Conservation (phyloP, 2,797 vertebrate species). For the Cirrhinus molitorella region DNA sequence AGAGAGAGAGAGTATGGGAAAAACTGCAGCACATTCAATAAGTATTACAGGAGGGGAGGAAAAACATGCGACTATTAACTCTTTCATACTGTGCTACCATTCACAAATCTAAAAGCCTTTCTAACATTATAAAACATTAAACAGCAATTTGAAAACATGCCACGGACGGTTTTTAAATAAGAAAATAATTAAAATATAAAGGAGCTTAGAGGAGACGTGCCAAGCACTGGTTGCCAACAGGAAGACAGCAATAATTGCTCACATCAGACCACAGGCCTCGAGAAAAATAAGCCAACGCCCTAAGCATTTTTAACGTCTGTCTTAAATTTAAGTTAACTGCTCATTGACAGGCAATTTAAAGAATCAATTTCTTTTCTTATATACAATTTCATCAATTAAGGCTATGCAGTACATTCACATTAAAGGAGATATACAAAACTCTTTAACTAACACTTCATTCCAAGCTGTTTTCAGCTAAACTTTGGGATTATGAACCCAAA, state of each 20-base stretch:
- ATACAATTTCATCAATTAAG: not conserved
- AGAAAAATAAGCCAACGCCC: conserved; percentile 16
- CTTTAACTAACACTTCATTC: not conserved
- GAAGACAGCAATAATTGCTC: not conserved
- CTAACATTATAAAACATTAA: not conserved
- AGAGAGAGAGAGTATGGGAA: not conserved
- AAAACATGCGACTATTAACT: conserved; percentile 33
- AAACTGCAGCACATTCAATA: conserved; percentile 63
- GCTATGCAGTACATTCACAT: not conserved
- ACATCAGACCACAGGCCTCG: conserved; percentile 10
- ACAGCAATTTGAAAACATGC: not conserved
- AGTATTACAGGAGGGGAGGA: conserved; percentile 20
- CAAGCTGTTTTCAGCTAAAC: not conserved
- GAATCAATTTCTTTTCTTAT: not conserved
- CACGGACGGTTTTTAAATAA: not conserved
- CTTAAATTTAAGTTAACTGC: not conserved
- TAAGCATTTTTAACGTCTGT: not conserved
- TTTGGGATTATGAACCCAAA: not conserved
- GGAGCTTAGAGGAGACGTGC: not conserved
- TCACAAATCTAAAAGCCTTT: not conserved
- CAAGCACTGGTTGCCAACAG: not conserved
- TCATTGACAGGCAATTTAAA: not conserved
- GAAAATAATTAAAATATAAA: not conserved
- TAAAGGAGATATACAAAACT: not conserved
- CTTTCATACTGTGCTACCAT: not conserved